A percentile compares a stretch with the other conserved stretches of the same genome.
Evolutionary conservation across 2,113 vertebrate genomes (phyloP).

Genomic region (Oplegnathus fasciatus): DNA sequence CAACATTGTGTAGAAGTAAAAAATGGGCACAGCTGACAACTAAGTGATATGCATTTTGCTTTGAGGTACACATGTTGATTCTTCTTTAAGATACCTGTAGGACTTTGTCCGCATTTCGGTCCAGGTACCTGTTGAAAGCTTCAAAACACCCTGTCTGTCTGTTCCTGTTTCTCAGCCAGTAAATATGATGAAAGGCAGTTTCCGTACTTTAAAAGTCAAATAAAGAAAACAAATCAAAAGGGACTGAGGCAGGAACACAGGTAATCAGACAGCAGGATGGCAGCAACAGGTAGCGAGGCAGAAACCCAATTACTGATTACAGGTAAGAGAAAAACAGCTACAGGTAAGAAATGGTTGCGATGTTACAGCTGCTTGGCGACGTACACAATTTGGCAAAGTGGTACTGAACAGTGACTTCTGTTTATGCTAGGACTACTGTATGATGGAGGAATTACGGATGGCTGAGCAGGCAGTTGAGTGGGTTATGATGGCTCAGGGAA

Average conservation of each 20-base stretch:
- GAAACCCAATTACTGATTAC: constrained; percentile 15
- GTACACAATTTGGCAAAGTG: not conserved
- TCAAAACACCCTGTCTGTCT: too few species aligned
- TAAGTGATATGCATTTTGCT: not conserved
- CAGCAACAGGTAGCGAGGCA: constrained; percentile 7
- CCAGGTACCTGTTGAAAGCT: too few species aligned
- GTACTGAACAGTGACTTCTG: not conserved
- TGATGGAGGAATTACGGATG: constrained; percentile 5
- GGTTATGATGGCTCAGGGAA: not conserved
- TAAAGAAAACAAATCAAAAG: not conserved
- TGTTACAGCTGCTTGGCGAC: constrained; percentile 1
- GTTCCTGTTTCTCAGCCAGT: too few species aligned
- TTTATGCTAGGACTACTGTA: not conserved
- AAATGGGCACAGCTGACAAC: not conserved
- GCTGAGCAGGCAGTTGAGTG: not conserved
- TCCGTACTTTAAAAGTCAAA: not conserved
- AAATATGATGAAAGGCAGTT: not conserved
- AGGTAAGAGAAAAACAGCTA: constrained; percentile 11
- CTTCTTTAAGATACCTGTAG: not conserved
- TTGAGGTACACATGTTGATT: not conserved
- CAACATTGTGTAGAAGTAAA: not conserved
- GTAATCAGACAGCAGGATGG: not conserved
- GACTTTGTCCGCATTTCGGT: too few species aligned
- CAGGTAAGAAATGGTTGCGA: not conserved
- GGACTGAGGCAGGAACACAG: not conserved